Base-by-base conservation (phyloP, 2,888 invertebrate genomes). In the Coenonympha arcania region DNA sequence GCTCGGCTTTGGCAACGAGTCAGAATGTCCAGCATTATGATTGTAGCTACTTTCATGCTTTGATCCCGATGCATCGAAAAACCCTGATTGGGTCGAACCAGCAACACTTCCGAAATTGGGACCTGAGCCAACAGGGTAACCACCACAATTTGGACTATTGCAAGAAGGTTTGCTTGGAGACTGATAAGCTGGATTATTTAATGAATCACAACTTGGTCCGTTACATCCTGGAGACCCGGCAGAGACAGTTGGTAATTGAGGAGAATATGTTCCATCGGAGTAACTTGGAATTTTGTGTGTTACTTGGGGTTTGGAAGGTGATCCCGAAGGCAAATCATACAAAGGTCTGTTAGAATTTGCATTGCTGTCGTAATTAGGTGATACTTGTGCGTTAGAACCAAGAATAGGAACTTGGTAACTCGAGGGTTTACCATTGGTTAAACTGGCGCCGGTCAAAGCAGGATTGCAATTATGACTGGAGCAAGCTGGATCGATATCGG, bases 401-500 rank as follows among this genome's bases (percentile, higher is more conserved):
- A 58, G 60, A 41, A 60, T 62, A 11, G 70, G 66, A 16, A 65
- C 65, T 43, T 69, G 63, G 42, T 69, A 65, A 49, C 68, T 69
- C 4, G 66, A 62, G 5, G 69, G 69, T n/a, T 61, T 59, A 11
- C 54, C 56, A 24, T 54, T 58, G 37, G 56, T 58, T 39, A 60
- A 55, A 46, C 50, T 39, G 26, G 39, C 33, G 8, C 24, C 46
- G 45, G 44, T 33, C 11, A 47, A 16, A 33, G 52, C 48, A 41
- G 53, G 41, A 8, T 48, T 55, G 44, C 67, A 66, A 39, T 57
- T 55, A 5, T 65, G 59, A 15, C 61, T 56, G 4, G 58, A 60
- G 49, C 68, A 69, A 24, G 63, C 57, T n/a, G 61, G 46, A 37
- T 56, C 68, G 45, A 67, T 48, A 62, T 76, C 77, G 11, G 83